Evolutionary conservation across 2,888 invertebrate species (phyloP).

Genomic region (Iselma pallidipennis): DNA sequence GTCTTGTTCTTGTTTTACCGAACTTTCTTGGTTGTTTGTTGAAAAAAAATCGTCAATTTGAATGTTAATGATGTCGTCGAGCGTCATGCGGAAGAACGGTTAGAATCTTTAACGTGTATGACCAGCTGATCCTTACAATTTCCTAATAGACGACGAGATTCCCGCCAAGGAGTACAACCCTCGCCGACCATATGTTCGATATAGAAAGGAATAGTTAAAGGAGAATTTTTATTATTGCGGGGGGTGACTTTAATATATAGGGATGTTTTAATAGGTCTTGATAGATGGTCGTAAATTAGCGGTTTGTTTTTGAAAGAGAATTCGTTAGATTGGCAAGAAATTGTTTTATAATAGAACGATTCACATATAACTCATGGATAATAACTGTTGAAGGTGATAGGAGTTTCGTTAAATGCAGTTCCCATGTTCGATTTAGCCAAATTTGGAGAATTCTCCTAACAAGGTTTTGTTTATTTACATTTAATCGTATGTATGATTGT

Average conservation of each 20-base stretch:
- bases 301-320: constrained; percentile 4
- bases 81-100: constrained; percentile 41
- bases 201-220: constrained; percentile 14
- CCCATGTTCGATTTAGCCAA: constrained; percentile 32
- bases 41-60: constrained; percentile 33
- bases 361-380: background rate
- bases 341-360: no score
- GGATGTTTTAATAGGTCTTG: constrained; percentile 2
- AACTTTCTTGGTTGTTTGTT: background rate
- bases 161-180: constrained; percentile 39
- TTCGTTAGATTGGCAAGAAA: background rate
- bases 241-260: constrained; percentile 10
- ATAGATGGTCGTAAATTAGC: constrained; percentile 10
- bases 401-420: constrained; percentile 34
- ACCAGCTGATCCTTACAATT: constrained; percentile 35
- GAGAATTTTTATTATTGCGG: background rate
- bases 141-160: constrained; percentile 30
- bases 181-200: constrained; percentile 34
- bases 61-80: constrained; percentile 47
- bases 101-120: constrained; percentile 35
- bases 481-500: constrained; percentile 31
- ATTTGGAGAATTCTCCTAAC: constrained; percentile 30
- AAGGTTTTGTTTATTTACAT: constrained; percentile 27
- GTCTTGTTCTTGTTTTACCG: background rate
- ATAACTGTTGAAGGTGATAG: constrained; percentile 27